phyloP scores from a whole-genome alignment of 1,140 invertebrate genomes.

The Bombus sibiricus region DNA sequence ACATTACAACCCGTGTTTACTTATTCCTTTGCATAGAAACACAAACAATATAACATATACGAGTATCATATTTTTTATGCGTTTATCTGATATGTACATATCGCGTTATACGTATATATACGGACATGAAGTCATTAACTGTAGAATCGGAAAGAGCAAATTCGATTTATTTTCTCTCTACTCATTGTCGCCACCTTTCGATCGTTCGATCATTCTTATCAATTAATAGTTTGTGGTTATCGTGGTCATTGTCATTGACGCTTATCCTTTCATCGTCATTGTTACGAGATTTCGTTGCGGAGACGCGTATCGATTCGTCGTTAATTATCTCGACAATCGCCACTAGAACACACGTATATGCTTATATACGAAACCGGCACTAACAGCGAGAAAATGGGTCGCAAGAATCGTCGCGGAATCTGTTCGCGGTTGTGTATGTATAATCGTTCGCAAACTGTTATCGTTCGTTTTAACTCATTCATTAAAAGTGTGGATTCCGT shows the following conservation, averaged over 20 bases:
- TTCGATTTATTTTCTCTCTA: not conserved
- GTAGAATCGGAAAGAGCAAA: not conserved
- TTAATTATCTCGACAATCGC: conserved; percentile 18
- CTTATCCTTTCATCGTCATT: not conserved
- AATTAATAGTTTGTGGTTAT: not conserved
- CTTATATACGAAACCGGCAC: not conserved
- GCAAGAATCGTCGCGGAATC: not conserved
- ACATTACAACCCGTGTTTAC: not conserved
- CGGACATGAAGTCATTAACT: not conserved
- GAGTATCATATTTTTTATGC: not conserved
- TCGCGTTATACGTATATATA: not conserved
- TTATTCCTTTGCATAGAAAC: not conserved
- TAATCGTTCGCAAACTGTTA: conserved; percentile 48
- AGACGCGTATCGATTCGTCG: not conserved
- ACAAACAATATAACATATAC: not conserved
- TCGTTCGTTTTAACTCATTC: conserved; percentile 37
- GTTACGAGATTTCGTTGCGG: not conserved
- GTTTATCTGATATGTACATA: not conserved
- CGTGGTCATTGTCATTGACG: not conserved
- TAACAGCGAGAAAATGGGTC: conserved; percentile 16
- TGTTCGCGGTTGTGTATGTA: not conserved
- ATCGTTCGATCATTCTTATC: not conserved
- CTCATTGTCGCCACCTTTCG: not conserved
- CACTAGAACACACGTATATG: too few species aligned
- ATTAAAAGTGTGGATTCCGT: too few species aligned